Evolutionary conservation across 2,797 vertebrate genomes (phyloP), one percentile per base, ranked within the genome.

Genomic region (Mormyrops boulengeri): DNA sequence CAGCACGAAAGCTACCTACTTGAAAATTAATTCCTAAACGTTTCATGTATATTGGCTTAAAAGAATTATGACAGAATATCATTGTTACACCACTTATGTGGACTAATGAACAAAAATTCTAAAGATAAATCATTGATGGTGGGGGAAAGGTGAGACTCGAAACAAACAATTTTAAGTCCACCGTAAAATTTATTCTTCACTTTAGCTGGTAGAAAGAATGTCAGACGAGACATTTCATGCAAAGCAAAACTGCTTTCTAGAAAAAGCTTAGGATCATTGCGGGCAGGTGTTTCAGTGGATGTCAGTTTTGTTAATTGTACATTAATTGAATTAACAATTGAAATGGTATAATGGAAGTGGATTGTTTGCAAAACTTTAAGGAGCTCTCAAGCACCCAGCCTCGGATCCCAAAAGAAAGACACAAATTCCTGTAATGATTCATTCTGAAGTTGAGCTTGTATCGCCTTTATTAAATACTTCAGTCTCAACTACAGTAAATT

Each of bases 381-480:
- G 50, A 11, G 50, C 50, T 26, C 7, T 4, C 26, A 30, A 30
- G 26, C 52, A 85, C 55, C 26, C 82, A 26, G 22, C 38, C 19
- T 22, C 12, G 4, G 50, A 3, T 26, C 34, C 82, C 30, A n/a
- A 30, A 60, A 41, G 11, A 62, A 17, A 38, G n/a, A 88, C 7
- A 82, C 26, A 77, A 60, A 50, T 88, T 38, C 55, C 52, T 34
- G 22, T 50, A 22, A 22, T 34, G 5, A 11, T 17, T 47, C 49
- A 77, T 55, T 86, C 85, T 87, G 47, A 53, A 87, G 92, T 93
- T 93, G 93, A 94, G 93, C 91, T 91, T 89, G 69, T 92, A 92
- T 93, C 92, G 93, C 93, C 94, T 97, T 96, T 96, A 96, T 96
- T 96, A 95, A 95, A 96, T 95, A 95, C 94, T 94, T 92, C 90